Percentiles rank a stretch among this genome's conserved stretches.
Evolutionary conservation across 2,113 vertebrate genomes (phyloP).

Genomic region (Notechis scutatus): DNA sequence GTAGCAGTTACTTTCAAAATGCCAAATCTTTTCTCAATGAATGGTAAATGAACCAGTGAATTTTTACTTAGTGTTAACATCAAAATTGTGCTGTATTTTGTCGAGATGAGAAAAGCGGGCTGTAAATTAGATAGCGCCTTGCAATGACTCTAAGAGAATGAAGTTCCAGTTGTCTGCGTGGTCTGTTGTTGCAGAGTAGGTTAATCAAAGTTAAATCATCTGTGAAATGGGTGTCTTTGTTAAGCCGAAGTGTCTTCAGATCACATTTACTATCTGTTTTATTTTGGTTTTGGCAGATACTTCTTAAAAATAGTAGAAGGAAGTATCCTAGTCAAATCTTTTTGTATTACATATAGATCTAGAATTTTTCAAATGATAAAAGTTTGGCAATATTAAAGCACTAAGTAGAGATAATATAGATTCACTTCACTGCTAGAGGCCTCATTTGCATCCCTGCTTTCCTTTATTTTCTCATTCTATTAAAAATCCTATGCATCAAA

Average conservation of each 20-base stretch:
- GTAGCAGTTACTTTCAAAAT: constrained; percentile 67
- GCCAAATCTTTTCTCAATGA: constrained; percentile 70
- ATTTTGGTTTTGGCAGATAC: constrained; percentile 50
- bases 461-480: background rate
- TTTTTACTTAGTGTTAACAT: constrained; percentile 74
- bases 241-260: constrained; percentile 68
- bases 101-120: constrained; percentile 67
- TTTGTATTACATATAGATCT: background rate
- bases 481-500: background rate
- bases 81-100: constrained; percentile 77
- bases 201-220: constrained; percentile 81
- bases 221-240: constrained; percentile 80
- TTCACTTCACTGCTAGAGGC: background rate
- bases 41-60: constrained; percentile 69
- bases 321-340: background rate
- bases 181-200: constrained; percentile 71
- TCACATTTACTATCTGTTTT: constrained; percentile 59
- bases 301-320: constrained; percentile 42
- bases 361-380: constrained; percentile 15
- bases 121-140: constrained; percentile 70
- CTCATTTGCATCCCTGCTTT: background rate
- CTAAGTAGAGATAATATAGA: background rate
- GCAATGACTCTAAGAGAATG: constrained; percentile 64
- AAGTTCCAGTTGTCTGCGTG: constrained; percentile 73
- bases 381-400: background rate